Percentiles rank a stretch among this genome's conserved stretches.
Evolutionary conservation across 2,797 vertebrate genomes (phyloP).

Genomic region (Chelon auratus): DNA sequence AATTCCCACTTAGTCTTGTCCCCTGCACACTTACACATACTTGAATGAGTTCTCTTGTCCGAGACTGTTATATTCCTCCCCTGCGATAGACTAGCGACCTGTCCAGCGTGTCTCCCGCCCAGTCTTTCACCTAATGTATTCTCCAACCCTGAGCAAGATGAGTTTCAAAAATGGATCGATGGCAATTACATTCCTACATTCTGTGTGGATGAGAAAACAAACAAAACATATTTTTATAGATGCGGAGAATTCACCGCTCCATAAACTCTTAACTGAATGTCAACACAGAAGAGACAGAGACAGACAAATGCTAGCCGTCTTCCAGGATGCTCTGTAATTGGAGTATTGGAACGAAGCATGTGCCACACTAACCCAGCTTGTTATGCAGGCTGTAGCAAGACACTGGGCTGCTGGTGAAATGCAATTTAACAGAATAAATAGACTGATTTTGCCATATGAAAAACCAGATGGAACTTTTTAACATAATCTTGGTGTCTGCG

Average conservation of each 20-base stretch:
- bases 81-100: conserved; percentile 19
- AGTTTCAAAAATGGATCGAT: conserved; percentile 40
- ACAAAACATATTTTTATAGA: conserved; percentile 38
- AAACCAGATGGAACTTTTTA: conserved; percentile 54
- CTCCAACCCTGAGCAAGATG: conserved; percentile 33
- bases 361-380: conserved; percentile 53
- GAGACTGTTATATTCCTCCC: conserved; percentile 16
- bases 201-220: conserved; percentile 38
- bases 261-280: conserved; percentile 68
- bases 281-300: conserved; percentile 61
- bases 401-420: conserved; percentile 57
- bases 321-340: conserved; percentile 75
- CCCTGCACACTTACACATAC: conserved; percentile 5
- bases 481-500: conserved; percentile 45
- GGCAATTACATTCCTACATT: conserved; percentile 50
- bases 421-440: conserved; percentile 61
- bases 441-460: conserved; percentile 54
- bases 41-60: conserved; percentile 34
- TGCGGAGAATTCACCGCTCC: conserved; percentile 36
- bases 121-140: conserved; percentile 18
- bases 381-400: conserved; percentile 57
- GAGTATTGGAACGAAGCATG: conserved; percentile 65
- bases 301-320: conserved; percentile 64
- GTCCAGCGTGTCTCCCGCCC: not conserved
- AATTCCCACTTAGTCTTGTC: not conserved